phyloP scores from a whole-genome alignment of 2,113 vertebrate species.

The Atrichornis clamosus region DNA sequence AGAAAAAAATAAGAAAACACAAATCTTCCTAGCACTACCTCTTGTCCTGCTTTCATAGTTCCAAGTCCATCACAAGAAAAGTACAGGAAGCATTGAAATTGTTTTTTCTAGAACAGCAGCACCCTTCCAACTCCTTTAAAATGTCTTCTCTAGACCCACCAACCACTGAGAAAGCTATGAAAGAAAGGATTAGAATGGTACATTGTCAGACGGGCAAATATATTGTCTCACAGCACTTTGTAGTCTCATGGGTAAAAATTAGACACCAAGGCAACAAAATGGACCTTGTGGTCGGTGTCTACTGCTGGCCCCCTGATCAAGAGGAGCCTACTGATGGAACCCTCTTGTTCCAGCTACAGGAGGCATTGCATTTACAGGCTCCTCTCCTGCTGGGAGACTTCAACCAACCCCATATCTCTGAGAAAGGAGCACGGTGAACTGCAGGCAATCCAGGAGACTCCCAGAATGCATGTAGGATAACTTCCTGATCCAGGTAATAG shows the following conservation, averaged over 20 bases:
- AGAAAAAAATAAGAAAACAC: neutral
- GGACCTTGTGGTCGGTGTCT: neutral
- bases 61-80: neutral
- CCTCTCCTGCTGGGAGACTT: neutral
- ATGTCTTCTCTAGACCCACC: neutral
- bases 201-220: neutral
- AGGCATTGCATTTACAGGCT: neutral
- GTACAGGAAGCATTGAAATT: neutral
- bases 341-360: neutral
- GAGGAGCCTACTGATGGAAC: neutral
- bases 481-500: neutral
- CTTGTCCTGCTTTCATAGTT: neutral
- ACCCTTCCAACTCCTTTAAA: neutral
- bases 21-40: neutral
- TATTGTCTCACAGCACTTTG: neutral
- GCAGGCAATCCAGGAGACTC: neutral
- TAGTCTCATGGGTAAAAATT: neutral
- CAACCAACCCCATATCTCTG: neutral
- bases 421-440: neutral
- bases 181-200: neutral
- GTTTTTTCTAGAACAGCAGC: neutral
- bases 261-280: neutral
- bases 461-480: neutral
- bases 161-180: neutral
- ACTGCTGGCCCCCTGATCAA: accelerated